phyloP scores from a whole-genome alignment of 2,113 vertebrate genomes.

The Pluvianellus socialis region DNA sequence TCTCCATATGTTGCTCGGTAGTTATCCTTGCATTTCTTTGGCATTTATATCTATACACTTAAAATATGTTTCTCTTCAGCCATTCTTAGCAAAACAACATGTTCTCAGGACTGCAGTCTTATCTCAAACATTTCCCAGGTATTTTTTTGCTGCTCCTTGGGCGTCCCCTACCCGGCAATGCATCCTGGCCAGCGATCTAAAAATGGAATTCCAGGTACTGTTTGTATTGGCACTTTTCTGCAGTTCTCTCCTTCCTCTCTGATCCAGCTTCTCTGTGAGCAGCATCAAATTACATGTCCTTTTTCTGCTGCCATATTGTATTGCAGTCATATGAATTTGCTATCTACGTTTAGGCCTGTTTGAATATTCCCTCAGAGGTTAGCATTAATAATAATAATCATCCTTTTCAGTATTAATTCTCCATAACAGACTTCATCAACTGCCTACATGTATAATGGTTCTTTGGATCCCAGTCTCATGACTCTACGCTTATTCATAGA shows the following conservation, averaged over 20 bases:
- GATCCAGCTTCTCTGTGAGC: not conserved
- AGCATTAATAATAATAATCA: not conserved
- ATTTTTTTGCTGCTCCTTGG: not conserved
- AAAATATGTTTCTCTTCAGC: not conserved
- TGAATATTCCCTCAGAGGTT: not conserved
- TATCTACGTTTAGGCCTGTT: not conserved
- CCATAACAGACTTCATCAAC: not conserved
- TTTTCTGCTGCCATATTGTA: slow-evolving; percentile 27
- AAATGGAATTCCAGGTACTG: slow-evolving; percentile 31
- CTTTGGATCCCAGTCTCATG: slow-evolving; percentile 9
- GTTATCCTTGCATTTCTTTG: not conserved
- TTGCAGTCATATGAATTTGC: slow-evolving; percentile 3
- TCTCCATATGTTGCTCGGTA: not conserved
- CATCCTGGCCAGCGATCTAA: not conserved
- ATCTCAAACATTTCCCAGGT: not conserved
- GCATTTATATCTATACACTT: not conserved
- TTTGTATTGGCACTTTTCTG: not conserved
- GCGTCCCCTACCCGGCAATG: not conserved
- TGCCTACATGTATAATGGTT: not conserved
- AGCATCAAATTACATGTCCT: slow-evolving; percentile 25
- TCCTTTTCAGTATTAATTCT: slow-evolving; percentile 3
- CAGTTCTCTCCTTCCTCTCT: not conserved
- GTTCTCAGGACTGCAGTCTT: not conserved
- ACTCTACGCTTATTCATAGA: slow-evolving; percentile 2
- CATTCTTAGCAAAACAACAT: not conserved